A percentile compares a stretch with the other conserved stretches of the same genome.
Conservation (phyloP, 1,140 invertebrate genomes). For the Drosophila ficusphila region DNA sequence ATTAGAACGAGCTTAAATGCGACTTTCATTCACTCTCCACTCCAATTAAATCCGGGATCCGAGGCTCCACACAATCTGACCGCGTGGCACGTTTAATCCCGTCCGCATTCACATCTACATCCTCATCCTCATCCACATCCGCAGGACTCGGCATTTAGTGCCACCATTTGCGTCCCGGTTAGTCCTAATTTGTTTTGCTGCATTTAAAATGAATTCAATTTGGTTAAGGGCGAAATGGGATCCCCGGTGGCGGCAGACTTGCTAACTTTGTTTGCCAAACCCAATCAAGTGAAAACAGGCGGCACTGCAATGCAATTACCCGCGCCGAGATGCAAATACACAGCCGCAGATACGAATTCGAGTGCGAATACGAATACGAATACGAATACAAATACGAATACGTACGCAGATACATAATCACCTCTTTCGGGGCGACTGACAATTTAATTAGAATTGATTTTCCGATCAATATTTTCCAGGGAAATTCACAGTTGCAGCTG, state of each 20-base stretch:
- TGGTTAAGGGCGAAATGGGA: conserved; percentile 28
- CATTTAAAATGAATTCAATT: conserved; percentile 72
- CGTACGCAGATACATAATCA: conserved; percentile 68
- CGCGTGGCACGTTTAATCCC: conserved; percentile 50
- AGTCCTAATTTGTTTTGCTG: conserved; percentile 32
- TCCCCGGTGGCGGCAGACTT: conserved; percentile 24
- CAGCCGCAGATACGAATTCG: not conserved
- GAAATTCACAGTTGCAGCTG: conserved; percentile 66
- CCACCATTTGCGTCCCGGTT: conserved; percentile 28
- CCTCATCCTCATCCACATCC: not conserved
- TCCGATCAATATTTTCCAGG: conserved; percentile 81
- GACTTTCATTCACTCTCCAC: conserved; percentile 1
- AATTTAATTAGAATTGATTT: conserved; percentile 84
- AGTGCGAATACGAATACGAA: conserved; percentile 6
- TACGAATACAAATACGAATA: conserved; percentile 3
- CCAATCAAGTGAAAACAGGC: conserved; percentile 65
- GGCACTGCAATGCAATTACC: conserved; percentile 54
- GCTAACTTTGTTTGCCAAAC: conserved; percentile 55
- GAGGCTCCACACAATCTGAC: conserved; percentile 25
- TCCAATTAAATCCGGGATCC: conserved; percentile 8
- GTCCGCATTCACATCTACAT: not conserved
- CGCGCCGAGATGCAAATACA: conserved; percentile 13
- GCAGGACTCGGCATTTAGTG: conserved; percentile 21
- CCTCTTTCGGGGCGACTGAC: conserved; percentile 61
- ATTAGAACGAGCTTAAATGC: conserved; percentile 44